These are phyloP conservation scores for Hololepta plana DNA, from an alignment of 2,888 invertebrate species.

Conservation along the genomic window DNA sequence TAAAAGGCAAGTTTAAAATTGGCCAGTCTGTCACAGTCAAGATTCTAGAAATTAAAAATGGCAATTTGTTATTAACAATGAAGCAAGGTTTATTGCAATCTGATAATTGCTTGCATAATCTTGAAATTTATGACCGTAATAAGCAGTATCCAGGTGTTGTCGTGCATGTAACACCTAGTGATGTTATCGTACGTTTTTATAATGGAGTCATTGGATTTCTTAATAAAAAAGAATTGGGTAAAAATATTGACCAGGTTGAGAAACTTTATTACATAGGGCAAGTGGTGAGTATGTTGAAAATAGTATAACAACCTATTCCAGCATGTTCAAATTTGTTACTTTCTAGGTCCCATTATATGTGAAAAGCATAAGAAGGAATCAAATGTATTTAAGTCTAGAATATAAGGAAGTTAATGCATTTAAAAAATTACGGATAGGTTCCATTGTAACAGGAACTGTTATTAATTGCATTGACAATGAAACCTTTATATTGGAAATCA, in stretches of 20 bases:
- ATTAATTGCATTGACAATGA: background rate
- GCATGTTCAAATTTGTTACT: no score
- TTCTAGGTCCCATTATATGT: no score
- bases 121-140: no score
- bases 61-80: no score
- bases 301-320: no score
- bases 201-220: slow-evolving; percentile 35
- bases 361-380: no score
- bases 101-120: no score
- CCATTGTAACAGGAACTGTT: slow-evolving; percentile 24
- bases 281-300: slow-evolving; percentile 37
- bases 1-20: slow-evolving; percentile 34
- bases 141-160: slow-evolving; percentile 37
- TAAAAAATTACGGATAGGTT: slow-evolving; percentile 25
- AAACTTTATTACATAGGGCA: slow-evolving; percentile 40
- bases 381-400: no score
- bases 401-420: no score
- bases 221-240: no score
- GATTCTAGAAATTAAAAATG: no score
- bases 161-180: slow-evolving; percentile 27
- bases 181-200: slow-evolving; percentile 40
- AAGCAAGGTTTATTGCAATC: no score
- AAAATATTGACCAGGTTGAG: slow-evolving; percentile 17
- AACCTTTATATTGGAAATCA: background rate
- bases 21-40: slow-evolving; percentile 39